Conservation (phyloP, 2,888 invertebrate genomes). For the Laspeyria flexula region DNA sequence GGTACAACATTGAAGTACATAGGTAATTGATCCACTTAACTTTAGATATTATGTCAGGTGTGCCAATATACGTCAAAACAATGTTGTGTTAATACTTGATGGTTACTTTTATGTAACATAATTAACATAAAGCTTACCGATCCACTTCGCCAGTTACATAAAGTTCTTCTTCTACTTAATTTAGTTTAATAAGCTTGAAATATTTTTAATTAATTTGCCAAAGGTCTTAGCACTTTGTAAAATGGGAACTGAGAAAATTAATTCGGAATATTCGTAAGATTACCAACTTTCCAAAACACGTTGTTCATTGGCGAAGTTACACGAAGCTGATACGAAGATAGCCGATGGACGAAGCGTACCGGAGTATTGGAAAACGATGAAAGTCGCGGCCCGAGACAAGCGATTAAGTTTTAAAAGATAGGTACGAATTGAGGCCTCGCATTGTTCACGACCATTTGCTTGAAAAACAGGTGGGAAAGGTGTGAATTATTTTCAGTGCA, state of each 20-base stretch:
- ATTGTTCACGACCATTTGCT: conserved; percentile 51
- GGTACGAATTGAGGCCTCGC: conserved; percentile 42
- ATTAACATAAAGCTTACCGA: conserved; percentile 26
- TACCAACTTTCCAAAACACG: conserved; percentile 28
- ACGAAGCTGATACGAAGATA: conserved; percentile 16
- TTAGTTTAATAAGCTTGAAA: conserved; percentile 36
- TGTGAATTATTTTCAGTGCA: conserved; percentile 31
- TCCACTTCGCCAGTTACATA: conserved; percentile 21
- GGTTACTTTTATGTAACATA: conserved; percentile 17
- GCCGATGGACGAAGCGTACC: conserved; percentile 30
- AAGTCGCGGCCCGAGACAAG: conserved; percentile 39
- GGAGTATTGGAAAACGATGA: conserved; percentile 61
- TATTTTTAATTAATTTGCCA: conserved; percentile 39
- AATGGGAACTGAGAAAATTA: conserved; percentile 14
- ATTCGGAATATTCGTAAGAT: conserved; percentile 31
- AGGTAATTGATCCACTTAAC: conserved; percentile 6
- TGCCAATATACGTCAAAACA: conserved; percentile 7
- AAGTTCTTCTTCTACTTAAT: conserved; percentile 28
- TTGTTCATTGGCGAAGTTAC: conserved; percentile 19
- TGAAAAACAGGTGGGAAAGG: conserved; percentile 38
- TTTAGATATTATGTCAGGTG: not conserved
- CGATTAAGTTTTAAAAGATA: conserved; percentile 55
- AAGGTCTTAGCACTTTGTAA: conserved; percentile 34
- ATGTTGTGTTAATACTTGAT: conserved; percentile 24
- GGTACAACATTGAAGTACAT: too few relatives aligned